Base-by-base conservation (phyloP, 2,113 vertebrate species). In the Cariama cristata region DNA sequence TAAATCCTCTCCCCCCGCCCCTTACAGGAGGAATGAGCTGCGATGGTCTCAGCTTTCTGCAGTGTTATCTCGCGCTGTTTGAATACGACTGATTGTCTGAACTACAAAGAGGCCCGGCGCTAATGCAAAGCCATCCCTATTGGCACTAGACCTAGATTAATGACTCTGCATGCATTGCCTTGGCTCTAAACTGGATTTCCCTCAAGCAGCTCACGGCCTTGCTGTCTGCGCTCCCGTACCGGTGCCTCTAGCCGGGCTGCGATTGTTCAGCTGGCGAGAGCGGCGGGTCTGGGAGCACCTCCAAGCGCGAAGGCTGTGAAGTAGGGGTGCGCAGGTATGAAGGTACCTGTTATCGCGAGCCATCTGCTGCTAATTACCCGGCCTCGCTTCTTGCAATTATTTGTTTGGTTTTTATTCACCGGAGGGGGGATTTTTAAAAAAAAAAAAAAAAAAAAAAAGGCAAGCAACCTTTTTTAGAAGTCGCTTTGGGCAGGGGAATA, bases 81-180 rank as follows among this genome's bases (percentile, higher is more conserved):
- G 96, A 97, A 97, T 95, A 27, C 90, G 28, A 73, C 90, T 30
- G 90, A 97, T 97, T 95, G 96, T 97, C 96, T 95, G 94, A 91
- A 93, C 96, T 96, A 95, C 97, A 96, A 96, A 97, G 93, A 91
- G 96, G 88, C 96, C 96, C 91, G 42, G 95, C 82, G 47, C 96
- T 95, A 86, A 94, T 94, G 97, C 95, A 92, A 95, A 96, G 93
- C 97, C 97, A 97, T 95, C 95, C 94, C 96, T 76, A 71, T 97
- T 96, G 97, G 97, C 97, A 95, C 90, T 35, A 92, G 91, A 91
- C 94, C 86, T 95, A 94, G 96, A 97, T 97, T 96, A 97, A 96
- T 96, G 95, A 96, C 95, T 97, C 95, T 53, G 96, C 94, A 63
- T 94, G 86, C 86, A 91, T 79, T 42, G 93, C 93, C 93, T 95